Percentiles rank a stretch among this genome's conserved stretches.
Evolutionary conservation across 2,888 invertebrate genomes (phyloP).

Genomic region (Paralinhomoeus sp.): DNA sequence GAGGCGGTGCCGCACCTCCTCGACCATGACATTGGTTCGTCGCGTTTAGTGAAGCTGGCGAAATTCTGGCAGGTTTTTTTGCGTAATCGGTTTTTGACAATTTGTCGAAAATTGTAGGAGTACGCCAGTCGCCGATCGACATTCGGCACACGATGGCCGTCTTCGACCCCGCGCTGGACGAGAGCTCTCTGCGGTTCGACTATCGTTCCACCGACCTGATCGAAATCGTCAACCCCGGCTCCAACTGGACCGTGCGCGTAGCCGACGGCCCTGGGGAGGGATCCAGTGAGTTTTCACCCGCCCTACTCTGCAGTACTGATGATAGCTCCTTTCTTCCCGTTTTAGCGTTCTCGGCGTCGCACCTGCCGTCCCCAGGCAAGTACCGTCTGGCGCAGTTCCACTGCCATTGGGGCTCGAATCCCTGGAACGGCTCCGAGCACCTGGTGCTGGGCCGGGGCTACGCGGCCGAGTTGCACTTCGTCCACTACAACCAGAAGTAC

Average conservation of each 20-base stretch:
- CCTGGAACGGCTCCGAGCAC: slow-evolving; percentile 18
- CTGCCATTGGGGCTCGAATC: slow-evolving; percentile 17
- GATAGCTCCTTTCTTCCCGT: neutral
- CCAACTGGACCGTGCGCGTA: neutral
- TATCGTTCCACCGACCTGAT: neutral
- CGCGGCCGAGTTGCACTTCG: slow-evolving; percentile 13
- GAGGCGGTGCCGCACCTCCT: too few relatives aligned
- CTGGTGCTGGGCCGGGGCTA: slow-evolving; percentile 11
- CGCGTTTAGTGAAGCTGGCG: too few relatives aligned
- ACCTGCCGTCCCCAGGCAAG: slow-evolving; percentile 8
- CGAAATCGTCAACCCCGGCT: neutral
- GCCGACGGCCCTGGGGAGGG: neutral
- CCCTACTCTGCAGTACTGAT: neutral
- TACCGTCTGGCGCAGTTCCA: slow-evolving; percentile 19
- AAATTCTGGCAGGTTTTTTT: too few relatives aligned
- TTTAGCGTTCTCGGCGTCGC: slow-evolving; percentile 6
- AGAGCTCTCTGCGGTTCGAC: neutral
- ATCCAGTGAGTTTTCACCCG: neutral
- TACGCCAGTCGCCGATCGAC: neutral
- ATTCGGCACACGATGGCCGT: neutral
- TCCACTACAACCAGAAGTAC: slow-evolving; percentile 19
- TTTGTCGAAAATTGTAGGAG: too few relatives aligned
- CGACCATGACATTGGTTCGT: too few relatives aligned
- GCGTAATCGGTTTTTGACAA: too few relatives aligned
- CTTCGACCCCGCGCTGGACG: neutral